These are phyloP conservation scores for Sclerurus mexicanus DNA, from an alignment of 2,113 vertebrate species.

Conservation along the genomic window DNA sequence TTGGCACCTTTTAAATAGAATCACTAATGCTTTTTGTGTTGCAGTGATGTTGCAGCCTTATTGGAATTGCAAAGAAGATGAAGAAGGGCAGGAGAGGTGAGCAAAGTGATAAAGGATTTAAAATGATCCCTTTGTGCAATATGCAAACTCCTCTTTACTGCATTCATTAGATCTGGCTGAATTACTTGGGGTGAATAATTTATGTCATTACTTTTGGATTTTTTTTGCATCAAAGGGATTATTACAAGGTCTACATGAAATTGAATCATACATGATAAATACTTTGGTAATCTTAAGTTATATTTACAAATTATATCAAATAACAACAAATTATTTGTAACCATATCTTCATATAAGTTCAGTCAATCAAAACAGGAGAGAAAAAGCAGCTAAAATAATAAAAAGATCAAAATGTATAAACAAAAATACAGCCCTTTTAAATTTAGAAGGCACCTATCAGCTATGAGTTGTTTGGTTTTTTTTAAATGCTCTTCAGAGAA, in stretches of 20 bases:
- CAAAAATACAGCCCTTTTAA: background rate
- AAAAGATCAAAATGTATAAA: background rate
- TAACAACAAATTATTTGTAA: background rate
- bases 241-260: background rate
- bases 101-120: slow-evolving; percentile 16
- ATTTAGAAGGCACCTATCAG: background rate
- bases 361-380: background rate
- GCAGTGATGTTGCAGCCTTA: slow-evolving; percentile 4
- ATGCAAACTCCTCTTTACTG: background rate
- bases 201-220: background rate
- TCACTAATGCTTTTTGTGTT: slow-evolving; percentile 33
- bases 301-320: background rate
- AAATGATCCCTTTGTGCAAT: slow-evolving; percentile 32
- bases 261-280: background rate
- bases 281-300: background rate
- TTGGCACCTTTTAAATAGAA: slow-evolving; percentile 42
- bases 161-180: background rate
- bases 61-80: slow-evolving; percentile 48
- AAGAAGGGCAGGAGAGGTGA: slow-evolving; percentile 18
- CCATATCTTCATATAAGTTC: background rate
- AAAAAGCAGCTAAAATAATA: background rate
- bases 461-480: background rate
- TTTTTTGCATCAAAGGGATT: background rate
- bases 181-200: background rate
- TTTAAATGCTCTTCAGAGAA: background rate